Evolutionary conservation across 2,113 vertebrate genomes (phyloP), one percentile per base, ranked within the genome.

Genomic region (Epinephelus fuscoguttatus): DNA sequence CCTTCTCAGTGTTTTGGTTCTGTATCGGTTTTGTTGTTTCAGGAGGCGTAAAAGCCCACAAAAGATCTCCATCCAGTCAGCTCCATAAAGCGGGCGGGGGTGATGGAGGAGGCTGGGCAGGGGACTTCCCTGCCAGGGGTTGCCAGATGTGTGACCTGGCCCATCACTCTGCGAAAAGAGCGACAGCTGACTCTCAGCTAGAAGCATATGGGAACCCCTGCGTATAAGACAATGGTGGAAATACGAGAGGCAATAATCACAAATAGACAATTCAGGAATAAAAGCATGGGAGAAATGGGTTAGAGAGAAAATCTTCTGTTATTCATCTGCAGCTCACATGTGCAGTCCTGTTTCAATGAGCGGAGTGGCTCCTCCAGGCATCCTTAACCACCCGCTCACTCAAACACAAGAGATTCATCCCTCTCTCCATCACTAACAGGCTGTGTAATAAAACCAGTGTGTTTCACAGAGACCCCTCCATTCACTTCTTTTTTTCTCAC

Each of bases 61-160:
- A 88, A 86, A 91, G 82, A 85, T 90, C 86, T 91, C 53, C 18
- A 85, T 86, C 77, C 80, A 89, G 74, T 89, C 74, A 67, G 49
- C 45, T 84, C 75, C 25, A 61, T 90, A 71, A 92, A 84, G 73
- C 61, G 55, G 17, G 81, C 6, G 71, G 56, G 47, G 71, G 53
- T 61, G 78, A 53, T 60, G 50, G 60, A 71, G 71, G 75, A 81
- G 82, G 56, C 23, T 47, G 86, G 84, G 79, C 64, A 85, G 80
- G 64, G 82, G 84, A 83, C 87, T 87, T 87, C 85, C 83, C 90
- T 89, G 88, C 78, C 92, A 92, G 89, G 84, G 87, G 81, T 82
- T 85, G 78, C 92, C 95, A 95, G 93, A 94, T 95, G 93, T 92
- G 85, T 83, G 91, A 91, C 88, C 81, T 42, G 70, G 75, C 52